Evolutionary conservation across 2,797 vertebrate genomes (phyloP), one percentile per base, ranked within the genome.

Genomic region (Chrysocyon brachyurus): DNA sequence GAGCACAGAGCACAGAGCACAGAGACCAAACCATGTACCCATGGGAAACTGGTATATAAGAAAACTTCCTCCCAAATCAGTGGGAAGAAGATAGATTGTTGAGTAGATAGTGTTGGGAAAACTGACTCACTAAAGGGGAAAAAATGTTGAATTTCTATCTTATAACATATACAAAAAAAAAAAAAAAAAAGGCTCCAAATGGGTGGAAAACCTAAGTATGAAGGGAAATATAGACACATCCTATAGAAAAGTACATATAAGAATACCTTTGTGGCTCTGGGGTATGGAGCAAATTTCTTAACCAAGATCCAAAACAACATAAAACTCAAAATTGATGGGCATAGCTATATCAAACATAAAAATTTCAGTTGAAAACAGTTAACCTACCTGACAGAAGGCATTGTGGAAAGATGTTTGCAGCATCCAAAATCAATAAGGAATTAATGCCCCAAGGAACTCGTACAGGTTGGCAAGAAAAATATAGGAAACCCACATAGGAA

Each of bases 321-420:
- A 92, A 97, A 91, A 56, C 52, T 63, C 24, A 94, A 93, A 97
- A 96, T 49, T 57, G 82, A 84, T 90, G 79, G 54, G 17, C 66
- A 87, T 36, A 52, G 87, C 46, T 87, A 64, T 26, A 77, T 91
- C 93, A 77, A 84, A 89, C 94, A 87, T 94, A 97, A 97, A 96
- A 70, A 95, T 96, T 96, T 92, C 92, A 61, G 52, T 93, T 97
- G 68, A 61, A 79, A 97, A 79, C 92, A 75, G 82, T 95, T 94
- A 97, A 97, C 85, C 75, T 95, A 49, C 52, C 77, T 94, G 96
- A 89, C 96, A 86, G 54, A 79, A 1, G 6, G 85, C 68, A 81
- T n/a, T 28, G 46, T 83, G 81, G 72, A 96, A 88, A 92, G 90
- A 94, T 88, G 86, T 89, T 94, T 92, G 57, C 64, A 66, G 73